These are phyloP conservation scores for Dioctria linearis DNA, from an alignment of 2,888 invertebrate species.

Conservation along the genomic window DNA sequence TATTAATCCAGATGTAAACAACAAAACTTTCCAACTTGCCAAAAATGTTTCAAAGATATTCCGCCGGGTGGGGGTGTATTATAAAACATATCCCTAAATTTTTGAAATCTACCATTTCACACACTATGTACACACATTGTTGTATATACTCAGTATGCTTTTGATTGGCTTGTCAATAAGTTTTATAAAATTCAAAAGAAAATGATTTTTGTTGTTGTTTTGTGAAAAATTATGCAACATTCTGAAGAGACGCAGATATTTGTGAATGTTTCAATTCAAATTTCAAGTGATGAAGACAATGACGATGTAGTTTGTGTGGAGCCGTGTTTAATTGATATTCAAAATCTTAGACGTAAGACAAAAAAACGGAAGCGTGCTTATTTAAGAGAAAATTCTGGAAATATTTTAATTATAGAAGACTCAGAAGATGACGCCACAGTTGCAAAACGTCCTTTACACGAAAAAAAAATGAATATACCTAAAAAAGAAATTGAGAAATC, in stretches of 20 bases:
- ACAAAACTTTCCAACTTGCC: too few species aligned
- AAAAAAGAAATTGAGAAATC: too few species aligned
- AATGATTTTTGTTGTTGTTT: background rate
- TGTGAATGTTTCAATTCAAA: background rate
- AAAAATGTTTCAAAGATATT: too few species aligned
- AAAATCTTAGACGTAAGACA: background rate
- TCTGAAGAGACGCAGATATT: background rate
- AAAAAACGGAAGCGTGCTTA: background rate
- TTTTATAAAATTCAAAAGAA: too few species aligned
- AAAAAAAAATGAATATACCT: background rate
- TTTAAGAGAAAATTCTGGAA: background rate
- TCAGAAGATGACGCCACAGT: background rate
- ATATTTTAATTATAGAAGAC: background rate
- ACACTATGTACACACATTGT: too few species aligned
- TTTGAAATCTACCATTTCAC: too few species aligned
- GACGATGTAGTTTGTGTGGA: slow-evolving; percentile 15
- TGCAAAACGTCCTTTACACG: background rate
- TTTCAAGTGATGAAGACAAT: background rate
- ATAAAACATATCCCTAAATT: too few species aligned
- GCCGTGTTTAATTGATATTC: background rate
- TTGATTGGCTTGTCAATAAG: too few species aligned
- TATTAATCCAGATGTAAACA: too few species aligned
- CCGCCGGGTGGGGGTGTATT: too few species aligned
- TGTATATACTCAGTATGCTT: too few species aligned
- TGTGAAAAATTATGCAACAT: slow-evolving; percentile 9